A percentile compares a stretch with the other conserved stretches of the same genome.
phyloP scores from a whole-genome alignment of 2,888 invertebrate species.

The Mycalesis mineus region DNA sequence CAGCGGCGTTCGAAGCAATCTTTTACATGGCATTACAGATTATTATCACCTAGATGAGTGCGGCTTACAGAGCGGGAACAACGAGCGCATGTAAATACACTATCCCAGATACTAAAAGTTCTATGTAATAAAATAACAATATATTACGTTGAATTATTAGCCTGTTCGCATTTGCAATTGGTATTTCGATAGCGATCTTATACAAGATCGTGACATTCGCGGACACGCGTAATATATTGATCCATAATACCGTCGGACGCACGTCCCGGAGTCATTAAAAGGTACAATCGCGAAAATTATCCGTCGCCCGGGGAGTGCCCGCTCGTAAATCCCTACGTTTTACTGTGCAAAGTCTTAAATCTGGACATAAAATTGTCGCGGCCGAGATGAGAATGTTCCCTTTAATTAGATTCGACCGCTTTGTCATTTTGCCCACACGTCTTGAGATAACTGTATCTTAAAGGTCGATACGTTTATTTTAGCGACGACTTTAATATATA shows the following conservation, averaged over 20 bases:
- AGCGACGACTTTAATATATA: too few relatives aligned
- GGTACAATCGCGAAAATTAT: conserved; percentile 56
- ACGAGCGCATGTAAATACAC: conserved; percentile 5
- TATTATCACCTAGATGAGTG: conserved; percentile 9
- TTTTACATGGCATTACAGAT: conserved; percentile 2
- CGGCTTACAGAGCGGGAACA: conserved; percentile 3
- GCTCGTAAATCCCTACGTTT: conserved; percentile 59
- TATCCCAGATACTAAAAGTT: conserved; percentile 8
- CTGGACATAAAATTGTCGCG: conserved; percentile 64
- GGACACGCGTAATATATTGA: conserved; percentile 40
- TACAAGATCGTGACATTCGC: conserved; percentile 38
- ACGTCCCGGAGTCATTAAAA: conserved; percentile 46
- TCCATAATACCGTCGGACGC: conserved; percentile 35
- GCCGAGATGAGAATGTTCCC: conserved; percentile 59
- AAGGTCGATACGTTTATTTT: too few relatives aligned
- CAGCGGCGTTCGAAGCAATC: not conserved
- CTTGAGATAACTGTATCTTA: not conserved
- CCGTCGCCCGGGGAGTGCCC: conserved; percentile 50
- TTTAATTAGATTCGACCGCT: conserved; percentile 67
- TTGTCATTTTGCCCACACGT: conserved; percentile 6
- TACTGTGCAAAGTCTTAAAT: conserved; percentile 59
- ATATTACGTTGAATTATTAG: conserved; percentile 11
- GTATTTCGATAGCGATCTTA: conserved; percentile 25
- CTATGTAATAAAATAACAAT: conserved; percentile 13
- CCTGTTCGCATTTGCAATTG: conserved; percentile 16